These are phyloP conservation scores for Ophiothrix spiculata DNA, from an alignment of 35 echinoderm and acorn worm genomes.

Conservation along the genomic window DNA sequence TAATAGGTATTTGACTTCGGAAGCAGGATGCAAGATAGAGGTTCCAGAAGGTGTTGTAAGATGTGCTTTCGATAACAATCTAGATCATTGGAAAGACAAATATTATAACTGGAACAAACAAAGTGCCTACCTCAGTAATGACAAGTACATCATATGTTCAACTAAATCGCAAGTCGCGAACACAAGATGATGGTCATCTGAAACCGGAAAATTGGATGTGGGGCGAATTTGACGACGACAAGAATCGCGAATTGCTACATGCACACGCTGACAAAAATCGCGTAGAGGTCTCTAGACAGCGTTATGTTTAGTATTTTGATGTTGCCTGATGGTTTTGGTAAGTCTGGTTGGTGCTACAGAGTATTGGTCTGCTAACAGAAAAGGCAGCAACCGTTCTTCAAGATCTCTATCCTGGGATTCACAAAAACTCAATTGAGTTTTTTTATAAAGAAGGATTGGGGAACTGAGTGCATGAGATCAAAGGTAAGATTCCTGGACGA, in stretches of 20 bases:
- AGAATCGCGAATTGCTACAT: background rate
- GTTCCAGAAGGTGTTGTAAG: background rate
- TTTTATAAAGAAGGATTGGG: no score
- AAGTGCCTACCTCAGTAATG: background rate
- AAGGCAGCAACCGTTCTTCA: no score
- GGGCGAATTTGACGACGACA: background rate
- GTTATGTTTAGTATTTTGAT: no score
- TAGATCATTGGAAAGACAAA: background rate
- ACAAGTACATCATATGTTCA: background rate
- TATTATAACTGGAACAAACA: background rate
- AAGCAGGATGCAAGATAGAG: background rate
- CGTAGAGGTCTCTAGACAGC: no score
- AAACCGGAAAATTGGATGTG: slow-evolving; percentile 6
- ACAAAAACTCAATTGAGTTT: no score
- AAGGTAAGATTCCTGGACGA: no score
- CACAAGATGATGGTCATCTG: background rate
- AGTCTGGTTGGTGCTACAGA: no score
- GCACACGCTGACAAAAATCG: no score
- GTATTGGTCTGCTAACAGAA: no score
- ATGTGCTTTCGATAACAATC: background rate
- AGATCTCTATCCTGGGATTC: no score
- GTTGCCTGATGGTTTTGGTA: no score
- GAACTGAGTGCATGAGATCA: no score
- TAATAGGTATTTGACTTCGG: background rate
- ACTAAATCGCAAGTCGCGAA: background rate